These are phyloP conservation scores for Dicentrarchus labrax DNA, from an alignment of 2,113 vertebrate genomes.

Conservation along the genomic window DNA sequence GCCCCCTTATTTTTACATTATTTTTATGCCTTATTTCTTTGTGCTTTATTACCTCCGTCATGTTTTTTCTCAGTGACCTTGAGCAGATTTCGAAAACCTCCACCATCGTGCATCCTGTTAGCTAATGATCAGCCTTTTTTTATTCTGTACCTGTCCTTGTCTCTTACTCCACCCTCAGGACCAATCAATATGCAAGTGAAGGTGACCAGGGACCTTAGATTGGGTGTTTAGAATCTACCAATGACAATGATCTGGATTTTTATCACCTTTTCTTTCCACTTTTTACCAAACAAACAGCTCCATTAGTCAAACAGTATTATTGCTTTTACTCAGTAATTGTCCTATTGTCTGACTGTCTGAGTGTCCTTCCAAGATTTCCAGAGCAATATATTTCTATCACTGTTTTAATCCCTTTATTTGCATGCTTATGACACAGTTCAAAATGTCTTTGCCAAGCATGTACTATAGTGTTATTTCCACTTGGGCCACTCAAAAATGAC, in stretches of 20 bases:
- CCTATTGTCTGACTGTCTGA: no score
- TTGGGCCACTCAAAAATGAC: not conserved
- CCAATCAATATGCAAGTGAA: conserved; percentile 6
- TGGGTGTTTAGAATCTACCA: not conserved
- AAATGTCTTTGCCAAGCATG: no score
- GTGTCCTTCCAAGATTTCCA: no score
- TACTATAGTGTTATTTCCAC: not conserved
- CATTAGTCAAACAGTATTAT: no score
- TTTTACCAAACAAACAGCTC: no score
- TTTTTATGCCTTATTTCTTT: not conserved
- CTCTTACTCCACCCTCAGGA: not conserved
- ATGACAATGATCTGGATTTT: no score
- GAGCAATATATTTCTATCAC: no score
- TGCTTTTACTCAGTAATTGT: no score
- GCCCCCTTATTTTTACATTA: not conserved
- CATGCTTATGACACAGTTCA: no score
- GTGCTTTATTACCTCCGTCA: not conserved
- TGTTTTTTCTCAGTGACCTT: conserved; percentile 4
- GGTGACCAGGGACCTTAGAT: not conserved
- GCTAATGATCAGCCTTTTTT: not conserved
- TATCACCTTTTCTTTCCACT: no score
- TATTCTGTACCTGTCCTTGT: not conserved
- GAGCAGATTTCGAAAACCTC: not conserved
- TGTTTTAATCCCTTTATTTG: no score
- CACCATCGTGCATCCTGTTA: not conserved